These are phyloP conservation scores for Manis crassicaudata DNA, from an alignment of 2,797 vertebrate genomes.

Conservation along the genomic window DNA sequence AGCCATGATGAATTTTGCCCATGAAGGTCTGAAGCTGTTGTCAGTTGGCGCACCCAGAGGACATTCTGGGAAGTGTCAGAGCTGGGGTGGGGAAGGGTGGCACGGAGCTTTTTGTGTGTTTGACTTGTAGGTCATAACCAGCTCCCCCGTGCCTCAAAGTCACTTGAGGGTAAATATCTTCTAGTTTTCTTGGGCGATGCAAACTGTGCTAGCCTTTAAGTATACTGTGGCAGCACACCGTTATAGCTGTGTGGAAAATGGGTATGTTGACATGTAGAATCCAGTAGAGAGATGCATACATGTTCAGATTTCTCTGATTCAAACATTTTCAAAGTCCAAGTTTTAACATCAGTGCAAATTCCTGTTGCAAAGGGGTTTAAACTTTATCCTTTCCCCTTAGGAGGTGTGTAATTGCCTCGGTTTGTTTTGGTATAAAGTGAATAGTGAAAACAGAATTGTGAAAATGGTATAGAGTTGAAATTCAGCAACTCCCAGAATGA, in stretches of 20 bases:
- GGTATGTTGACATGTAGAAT: background rate
- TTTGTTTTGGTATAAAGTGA: background rate
- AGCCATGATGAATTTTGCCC: constrained; percentile 59
- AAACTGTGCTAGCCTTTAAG: constrained; percentile 4
- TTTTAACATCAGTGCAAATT: background rate
- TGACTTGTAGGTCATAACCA: constrained; percentile 70
- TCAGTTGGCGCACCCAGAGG: constrained; percentile 63
- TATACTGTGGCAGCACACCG: background rate
- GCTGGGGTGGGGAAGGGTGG: constrained; percentile 27
- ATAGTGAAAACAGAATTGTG: constrained; percentile 5
- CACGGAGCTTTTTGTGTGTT: constrained; percentile 64
- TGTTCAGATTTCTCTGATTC: background rate
- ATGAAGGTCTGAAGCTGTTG: constrained; percentile 73
- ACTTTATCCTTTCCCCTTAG: background rate
- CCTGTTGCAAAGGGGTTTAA: background rate
- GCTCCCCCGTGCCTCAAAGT: constrained; percentile 61
- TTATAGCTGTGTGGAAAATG: background rate
- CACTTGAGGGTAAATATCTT: constrained; percentile 52
- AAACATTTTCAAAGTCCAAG: constrained; percentile 9
- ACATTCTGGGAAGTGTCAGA: constrained; percentile 53
- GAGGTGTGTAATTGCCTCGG: background rate
- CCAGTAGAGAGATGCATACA: background rate
- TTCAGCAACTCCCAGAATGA: background rate
- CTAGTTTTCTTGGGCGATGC: background rate
- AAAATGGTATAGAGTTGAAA: background rate